Evolutionary conservation across 2,797 vertebrate genomes (phyloP).

Genomic region (Micromesistius poutassou): DNA sequence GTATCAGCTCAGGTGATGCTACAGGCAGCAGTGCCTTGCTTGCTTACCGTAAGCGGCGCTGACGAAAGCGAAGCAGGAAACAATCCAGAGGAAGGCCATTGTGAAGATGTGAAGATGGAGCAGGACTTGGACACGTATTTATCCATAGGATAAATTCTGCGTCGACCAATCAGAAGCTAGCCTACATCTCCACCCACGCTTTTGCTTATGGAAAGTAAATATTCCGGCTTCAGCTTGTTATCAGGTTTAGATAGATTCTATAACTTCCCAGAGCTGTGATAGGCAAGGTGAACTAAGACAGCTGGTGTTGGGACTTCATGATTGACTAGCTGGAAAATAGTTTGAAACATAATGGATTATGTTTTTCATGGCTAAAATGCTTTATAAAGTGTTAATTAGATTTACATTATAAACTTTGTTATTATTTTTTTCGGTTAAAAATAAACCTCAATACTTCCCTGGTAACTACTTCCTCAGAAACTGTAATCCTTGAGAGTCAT

Average conservation of each 20-base stretch:
- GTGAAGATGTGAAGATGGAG: conserved; percentile 20
- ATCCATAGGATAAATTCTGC: conserved; percentile 16
- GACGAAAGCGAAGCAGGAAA: conserved; percentile 71
- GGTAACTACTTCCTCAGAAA: too few species aligned
- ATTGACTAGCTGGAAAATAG: not conserved
- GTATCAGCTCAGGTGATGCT: not conserved
- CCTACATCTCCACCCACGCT: conserved; percentile 5
- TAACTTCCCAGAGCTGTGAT: conserved; percentile 11
- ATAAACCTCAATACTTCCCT: too few species aligned
- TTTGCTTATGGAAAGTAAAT: not conserved
- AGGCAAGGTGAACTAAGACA: not conserved
- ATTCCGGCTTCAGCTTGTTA: conserved; percentile 23
- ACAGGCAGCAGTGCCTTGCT: not conserved
- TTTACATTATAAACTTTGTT: too few species aligned
- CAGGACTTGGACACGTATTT: conserved; percentile 32
- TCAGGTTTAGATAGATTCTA: conserved; percentile 10
- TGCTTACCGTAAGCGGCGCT: conserved; percentile 64
- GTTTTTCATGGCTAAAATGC: too few species aligned
- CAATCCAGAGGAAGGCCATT: conserved; percentile 72
- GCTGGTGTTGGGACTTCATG: not conserved
- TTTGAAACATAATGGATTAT: not conserved
- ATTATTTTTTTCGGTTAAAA: too few species aligned
- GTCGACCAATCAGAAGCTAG: conserved; percentile 44
- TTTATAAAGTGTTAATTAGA: too few species aligned
- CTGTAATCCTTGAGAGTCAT: too few species aligned